Evolutionary conservation across 2,797 vertebrate species (phyloP), one percentile per base, ranked within the genome.

Genomic region (Enteromius mattozi): DNA sequence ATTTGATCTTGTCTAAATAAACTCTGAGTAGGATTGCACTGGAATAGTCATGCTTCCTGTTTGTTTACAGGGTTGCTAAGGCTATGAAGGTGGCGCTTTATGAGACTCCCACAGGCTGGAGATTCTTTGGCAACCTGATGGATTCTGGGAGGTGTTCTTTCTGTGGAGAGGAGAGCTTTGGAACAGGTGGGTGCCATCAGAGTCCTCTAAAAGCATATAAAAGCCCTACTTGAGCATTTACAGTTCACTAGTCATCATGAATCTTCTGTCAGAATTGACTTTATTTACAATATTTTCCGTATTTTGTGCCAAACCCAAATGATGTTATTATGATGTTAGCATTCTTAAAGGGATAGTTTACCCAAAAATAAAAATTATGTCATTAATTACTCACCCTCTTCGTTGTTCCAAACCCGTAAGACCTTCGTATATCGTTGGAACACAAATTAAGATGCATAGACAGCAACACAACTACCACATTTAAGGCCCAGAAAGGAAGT

Each of bases 141-240:
- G 98, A 99, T 91, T 98, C 98, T 2, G 98, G 98, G 17, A 96
- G 97, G 87, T 99, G 98, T 89, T 99, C 98, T 0, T 96, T 99
- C 83, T 99, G 98, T 90, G 98, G 98, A 86, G 98, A 99, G 90
- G 98, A 99, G 92, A 99, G 98, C 93, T 99, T 99, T 90, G 97
- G 98, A 90, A 97, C 98, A 93, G 98, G 98, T 99, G 94, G 89
- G 92, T 78, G 13, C 16, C 61, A 66, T 86, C 79, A 80, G 9
- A 24, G 4, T 74, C 27, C 1, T 59, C 54, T 30, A 71, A 45
- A 24, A 71, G n/a, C 14, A 49, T 21, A 54, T 24, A 72, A 51
- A 74, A 63, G 19, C 19, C 12, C 21, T 40, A 54, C 40, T 47
- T 30, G 2, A 19, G 40, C 35, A 4, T 24, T 59, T 77, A 40